Conservation (phyloP, 2,888 invertebrate species). For the Clepsis dumicolana region DNA sequence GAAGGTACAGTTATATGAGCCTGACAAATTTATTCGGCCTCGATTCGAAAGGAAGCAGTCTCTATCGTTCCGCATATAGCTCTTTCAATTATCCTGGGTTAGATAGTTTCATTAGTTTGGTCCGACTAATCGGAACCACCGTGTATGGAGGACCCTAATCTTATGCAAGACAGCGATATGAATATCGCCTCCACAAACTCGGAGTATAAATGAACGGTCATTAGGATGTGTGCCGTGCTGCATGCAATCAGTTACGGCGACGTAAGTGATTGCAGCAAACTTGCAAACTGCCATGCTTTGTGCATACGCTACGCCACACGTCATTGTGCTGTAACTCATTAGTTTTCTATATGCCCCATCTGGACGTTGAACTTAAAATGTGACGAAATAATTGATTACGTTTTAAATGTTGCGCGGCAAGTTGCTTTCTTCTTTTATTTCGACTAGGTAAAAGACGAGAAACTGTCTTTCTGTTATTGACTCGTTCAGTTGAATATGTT, state of each 20-base stretch:
- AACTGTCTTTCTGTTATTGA: background rate
- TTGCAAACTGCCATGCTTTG: slow-evolving; percentile 63
- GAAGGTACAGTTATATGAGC: slow-evolving; percentile 3
- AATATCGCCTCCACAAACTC: slow-evolving; percentile 48
- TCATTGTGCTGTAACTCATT: slow-evolving; percentile 57
- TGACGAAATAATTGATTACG: slow-evolving; percentile 29
- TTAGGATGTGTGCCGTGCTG: slow-evolving; percentile 64
- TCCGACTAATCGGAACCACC: slow-evolving; percentile 3
- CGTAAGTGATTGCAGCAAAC: slow-evolving; percentile 73
- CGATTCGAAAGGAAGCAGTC: background rate
- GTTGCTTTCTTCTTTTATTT: slow-evolving; percentile 13
- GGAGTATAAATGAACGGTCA: slow-evolving; percentile 63
- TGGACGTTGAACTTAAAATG: slow-evolving; percentile 38
- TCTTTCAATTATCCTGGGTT: background rate
- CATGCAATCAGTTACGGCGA: slow-evolving; percentile 70
- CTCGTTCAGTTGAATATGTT: background rate
- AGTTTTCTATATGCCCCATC: slow-evolving; percentile 59
- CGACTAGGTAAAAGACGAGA: background rate
- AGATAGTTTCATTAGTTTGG: slow-evolving; percentile 17
- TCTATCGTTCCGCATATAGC: background rate
- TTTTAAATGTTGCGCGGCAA: slow-evolving; percentile 15
- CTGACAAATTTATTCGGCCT: background rate
- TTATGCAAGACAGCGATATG: slow-evolving; percentile 49
- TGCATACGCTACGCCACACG: slow-evolving; percentile 47
- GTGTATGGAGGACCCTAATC: slow-evolving; percentile 3